phyloP scores from a whole-genome alignment of 1,140 invertebrate genomes.

The Wiebesia pumilae region DNA sequence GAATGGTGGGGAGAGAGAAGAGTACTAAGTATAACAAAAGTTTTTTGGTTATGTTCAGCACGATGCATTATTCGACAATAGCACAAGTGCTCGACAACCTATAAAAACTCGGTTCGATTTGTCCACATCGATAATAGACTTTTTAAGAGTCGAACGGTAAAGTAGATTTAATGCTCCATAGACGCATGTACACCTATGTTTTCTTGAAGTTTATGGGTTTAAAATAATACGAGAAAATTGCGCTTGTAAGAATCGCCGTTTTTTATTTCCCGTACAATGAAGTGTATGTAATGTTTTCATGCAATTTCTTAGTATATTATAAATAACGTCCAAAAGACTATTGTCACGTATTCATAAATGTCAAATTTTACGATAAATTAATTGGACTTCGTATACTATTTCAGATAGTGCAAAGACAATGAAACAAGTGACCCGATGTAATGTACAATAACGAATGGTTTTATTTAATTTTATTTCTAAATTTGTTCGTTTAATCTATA shows the following conservation, averaged over 20 bases:
- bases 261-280: slow-evolving; percentile 23
- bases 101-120: slow-evolving; percentile 34
- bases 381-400: slow-evolving; percentile 12
- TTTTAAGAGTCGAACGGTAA: slow-evolving; percentile 15
- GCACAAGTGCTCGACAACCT: background rate
- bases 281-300: slow-evolving; percentile 9
- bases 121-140: slow-evolving; percentile 21
- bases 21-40: background rate
- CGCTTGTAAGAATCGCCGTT: background rate
- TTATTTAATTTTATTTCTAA: slow-evolving; percentile 47
- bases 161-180: slow-evolving; percentile 7
- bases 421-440: slow-evolving; percentile 10
- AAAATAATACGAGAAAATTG: slow-evolving; percentile 14
- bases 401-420: slow-evolving; percentile 24
- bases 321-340: slow-evolving; percentile 3
- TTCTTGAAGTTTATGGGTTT: background rate
- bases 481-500: background rate
- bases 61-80: slow-evolving; percentile 26
- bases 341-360: slow-evolving; percentile 16
- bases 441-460: slow-evolving; percentile 13
- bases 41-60: slow-evolving; percentile 14
- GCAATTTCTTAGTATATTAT: slow-evolving; percentile 5
- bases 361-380: slow-evolving; percentile 38
- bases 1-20: background rate
- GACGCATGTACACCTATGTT: background rate